Conservation (phyloP, 2,888 invertebrate genomes). For the Amphipyra berbera region DNA sequence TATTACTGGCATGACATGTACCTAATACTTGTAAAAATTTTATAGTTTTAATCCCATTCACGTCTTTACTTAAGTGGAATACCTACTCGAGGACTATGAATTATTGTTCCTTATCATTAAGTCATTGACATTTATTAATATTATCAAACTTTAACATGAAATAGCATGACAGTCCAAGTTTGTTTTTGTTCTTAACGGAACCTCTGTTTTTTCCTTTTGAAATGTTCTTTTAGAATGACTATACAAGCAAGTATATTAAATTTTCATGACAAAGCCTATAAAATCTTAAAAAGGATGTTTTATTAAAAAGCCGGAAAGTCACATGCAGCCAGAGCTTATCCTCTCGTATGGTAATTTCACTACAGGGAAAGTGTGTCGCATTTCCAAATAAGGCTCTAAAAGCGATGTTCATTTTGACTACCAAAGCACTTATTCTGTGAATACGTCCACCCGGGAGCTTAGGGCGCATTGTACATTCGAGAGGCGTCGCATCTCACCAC, state of each 20-base stretch:
- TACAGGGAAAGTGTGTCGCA: slow-evolving; percentile 72
- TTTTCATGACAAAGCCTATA: slow-evolving; percentile 5
- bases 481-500: slow-evolving; percentile 71
- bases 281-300: slow-evolving; percentile 42
- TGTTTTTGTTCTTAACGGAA: too few relatives aligned
- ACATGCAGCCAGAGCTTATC: slow-evolving; percentile 58
- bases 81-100: too few relatives aligned
- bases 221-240: too few relatives aligned
- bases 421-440: slow-evolving; percentile 81
- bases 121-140: too few relatives aligned
- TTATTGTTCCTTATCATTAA: too few relatives aligned
- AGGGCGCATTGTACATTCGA: slow-evolving; percentile 85
- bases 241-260: too few relatives aligned
- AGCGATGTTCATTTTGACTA: slow-evolving; percentile 81
- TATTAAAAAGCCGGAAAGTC: slow-evolving; percentile 63
- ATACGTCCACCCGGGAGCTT: slow-evolving; percentile 79
- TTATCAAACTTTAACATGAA: too few relatives aligned
- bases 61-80: not conserved
- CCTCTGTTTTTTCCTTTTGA: too few relatives aligned
- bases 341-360: slow-evolving; percentile 75
- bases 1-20: slow-evolving; percentile 3
- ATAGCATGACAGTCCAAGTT: too few relatives aligned
- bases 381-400: slow-evolving; percentile 78
- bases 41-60: not conserved
- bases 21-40: not conserved